Conservation (phyloP, 1,140 invertebrate genomes). For the Bombus cullumanus region DNA sequence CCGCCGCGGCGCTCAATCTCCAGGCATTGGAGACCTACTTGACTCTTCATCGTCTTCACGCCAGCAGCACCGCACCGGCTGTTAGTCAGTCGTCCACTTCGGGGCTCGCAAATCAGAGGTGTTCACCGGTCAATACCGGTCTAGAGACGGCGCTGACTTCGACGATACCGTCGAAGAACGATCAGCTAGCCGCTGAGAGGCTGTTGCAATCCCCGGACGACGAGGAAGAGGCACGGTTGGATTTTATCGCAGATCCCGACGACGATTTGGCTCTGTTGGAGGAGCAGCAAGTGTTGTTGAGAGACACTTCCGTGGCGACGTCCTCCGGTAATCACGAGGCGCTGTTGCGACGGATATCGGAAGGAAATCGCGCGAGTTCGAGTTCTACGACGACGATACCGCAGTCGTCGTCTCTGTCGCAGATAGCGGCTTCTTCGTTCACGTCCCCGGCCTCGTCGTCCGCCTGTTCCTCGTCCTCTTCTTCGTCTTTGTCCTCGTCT, state of each 20-base stretch:
- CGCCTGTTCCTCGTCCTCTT: conserved; percentile 43
- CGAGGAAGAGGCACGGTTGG: conserved; percentile 70
- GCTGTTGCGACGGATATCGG: conserved; percentile 75
- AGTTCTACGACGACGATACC: conserved; percentile 39
- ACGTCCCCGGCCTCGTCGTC: conserved; percentile 46
- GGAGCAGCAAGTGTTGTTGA: conserved; percentile 74
- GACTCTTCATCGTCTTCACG: conserved; percentile 88
- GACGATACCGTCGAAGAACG: conserved; percentile 27
- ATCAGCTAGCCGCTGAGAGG: conserved; percentile 47
- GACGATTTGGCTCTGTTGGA: conserved; percentile 82
- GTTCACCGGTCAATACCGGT: conserved; percentile 22
- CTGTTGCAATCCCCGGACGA: conserved; percentile 68
- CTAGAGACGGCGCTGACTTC: conserved; percentile 8
- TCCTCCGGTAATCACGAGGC: conserved; percentile 72
- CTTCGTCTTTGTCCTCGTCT: conserved; percentile 47
- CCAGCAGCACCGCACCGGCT: conserved; percentile 79
- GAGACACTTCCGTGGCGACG: conserved; percentile 75
- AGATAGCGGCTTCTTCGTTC: conserved; percentile 28
- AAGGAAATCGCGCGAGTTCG: conserved; percentile 52
- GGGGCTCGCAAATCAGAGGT: conserved; percentile 59
- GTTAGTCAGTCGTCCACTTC: conserved; percentile 55
- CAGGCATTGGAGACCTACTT: conserved; percentile 93
- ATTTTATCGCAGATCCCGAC: conserved; percentile 80
- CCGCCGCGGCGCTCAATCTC: conserved; percentile 90
- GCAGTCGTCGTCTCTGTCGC: conserved; percentile 41